Conservation (phyloP, 2,888 invertebrate species). For the Bombylius discolor region DNA sequence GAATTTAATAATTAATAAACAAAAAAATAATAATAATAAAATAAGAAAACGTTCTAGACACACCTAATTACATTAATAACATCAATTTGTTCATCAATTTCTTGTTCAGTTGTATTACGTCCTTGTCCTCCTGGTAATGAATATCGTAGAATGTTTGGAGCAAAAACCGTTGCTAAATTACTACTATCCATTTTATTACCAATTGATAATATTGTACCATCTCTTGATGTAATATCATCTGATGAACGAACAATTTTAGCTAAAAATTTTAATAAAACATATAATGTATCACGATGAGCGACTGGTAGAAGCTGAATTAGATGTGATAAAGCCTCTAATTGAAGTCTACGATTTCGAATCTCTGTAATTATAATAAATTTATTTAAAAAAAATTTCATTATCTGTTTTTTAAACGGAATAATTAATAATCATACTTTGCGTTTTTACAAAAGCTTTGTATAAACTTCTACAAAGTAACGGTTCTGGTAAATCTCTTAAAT, state of each 20-base stretch:
- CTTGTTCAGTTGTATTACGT: slow-evolving; percentile 24
- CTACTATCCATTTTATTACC: slow-evolving; percentile 92
- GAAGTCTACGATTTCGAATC: slow-evolving; percentile 68
- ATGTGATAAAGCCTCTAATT: slow-evolving; percentile 71
- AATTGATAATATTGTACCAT: slow-evolving; percentile 21
- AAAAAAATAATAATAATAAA: neutral
- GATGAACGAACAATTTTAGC: slow-evolving; percentile 39
- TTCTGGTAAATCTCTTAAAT: slow-evolving; percentile 83
- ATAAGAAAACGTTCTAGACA: neutral
- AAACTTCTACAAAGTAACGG: slow-evolving; percentile 80
- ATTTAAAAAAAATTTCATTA: neutral
- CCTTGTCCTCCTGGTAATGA: slow-evolving; percentile 26
- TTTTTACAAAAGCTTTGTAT: slow-evolving; percentile 79
- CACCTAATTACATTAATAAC: slow-evolving; percentile 77
- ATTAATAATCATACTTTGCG: slow-evolving; percentile 68
- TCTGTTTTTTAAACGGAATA: too few relatives aligned
- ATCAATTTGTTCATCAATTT: slow-evolving; percentile 60
- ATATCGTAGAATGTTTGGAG: slow-evolving; percentile 82
- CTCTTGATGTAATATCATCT: slow-evolving; percentile 22
- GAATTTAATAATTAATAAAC: too few relatives aligned
- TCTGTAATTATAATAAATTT: slow-evolving; percentile 38
- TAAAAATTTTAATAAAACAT: slow-evolving; percentile 63
- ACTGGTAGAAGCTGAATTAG: slow-evolving; percentile 75
- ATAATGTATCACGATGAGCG: slow-evolving; percentile 78
- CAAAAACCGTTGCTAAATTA: slow-evolving; percentile 86